Conservation (phyloP, 1,140 invertebrate species). For the Potamilus streckersoni region DNA sequence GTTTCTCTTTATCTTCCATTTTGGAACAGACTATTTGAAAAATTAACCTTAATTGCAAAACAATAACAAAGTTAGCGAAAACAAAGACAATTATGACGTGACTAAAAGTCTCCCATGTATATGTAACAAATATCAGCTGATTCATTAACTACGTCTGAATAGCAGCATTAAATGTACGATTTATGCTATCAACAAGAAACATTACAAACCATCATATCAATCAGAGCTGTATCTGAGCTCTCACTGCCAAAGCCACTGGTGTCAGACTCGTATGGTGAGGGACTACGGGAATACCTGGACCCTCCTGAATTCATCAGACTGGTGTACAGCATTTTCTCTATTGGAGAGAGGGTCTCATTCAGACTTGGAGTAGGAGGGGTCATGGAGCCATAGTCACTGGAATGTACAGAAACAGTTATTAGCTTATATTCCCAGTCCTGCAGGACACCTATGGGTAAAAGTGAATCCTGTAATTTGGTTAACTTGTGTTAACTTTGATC, state of each 20-base stretch:
- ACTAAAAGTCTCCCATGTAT: too few relatives aligned
- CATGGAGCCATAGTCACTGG: constrained; percentile 47
- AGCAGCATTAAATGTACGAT: too few relatives aligned
- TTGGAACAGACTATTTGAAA: too few relatives aligned
- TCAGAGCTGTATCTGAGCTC: constrained; percentile 71
- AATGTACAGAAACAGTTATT: constrained; percentile 13
- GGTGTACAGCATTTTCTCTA: constrained; percentile 59
- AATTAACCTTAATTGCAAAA: too few relatives aligned
- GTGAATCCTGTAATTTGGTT: background rate
- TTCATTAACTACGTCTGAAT: too few relatives aligned
- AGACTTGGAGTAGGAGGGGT: constrained; percentile 46
- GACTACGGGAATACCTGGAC: constrained; percentile 24
- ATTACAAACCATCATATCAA: constrained; percentile 75
- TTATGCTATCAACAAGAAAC: too few relatives aligned
- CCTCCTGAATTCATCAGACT: constrained; percentile 43
- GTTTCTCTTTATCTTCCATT: too few relatives aligned
- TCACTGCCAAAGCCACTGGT: constrained; percentile 73
- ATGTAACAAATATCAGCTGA: too few relatives aligned
- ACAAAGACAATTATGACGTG: too few relatives aligned
- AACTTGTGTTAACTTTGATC: background rate
- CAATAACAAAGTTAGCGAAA: too few relatives aligned
- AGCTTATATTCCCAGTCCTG: background rate
- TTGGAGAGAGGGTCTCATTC: constrained; percentile 50
- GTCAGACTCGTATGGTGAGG: constrained; percentile 70
- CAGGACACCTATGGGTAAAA: background rate